Evolutionary conservation across 64 coral and sea anemone genomes (phyloP).

Genomic region (Montipora sp.): DNA sequence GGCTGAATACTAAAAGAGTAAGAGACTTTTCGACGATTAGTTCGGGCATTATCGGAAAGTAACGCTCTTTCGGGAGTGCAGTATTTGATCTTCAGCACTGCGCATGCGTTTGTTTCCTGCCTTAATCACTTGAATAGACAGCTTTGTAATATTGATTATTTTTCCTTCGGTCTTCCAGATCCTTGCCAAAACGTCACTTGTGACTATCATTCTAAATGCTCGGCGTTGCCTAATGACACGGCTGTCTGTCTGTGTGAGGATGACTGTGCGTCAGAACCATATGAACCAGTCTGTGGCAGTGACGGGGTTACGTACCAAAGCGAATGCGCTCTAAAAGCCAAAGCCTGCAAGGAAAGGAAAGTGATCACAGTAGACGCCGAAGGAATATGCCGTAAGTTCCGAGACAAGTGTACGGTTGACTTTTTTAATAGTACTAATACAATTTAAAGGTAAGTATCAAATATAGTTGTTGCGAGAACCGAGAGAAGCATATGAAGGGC

Average conservation of each 20-base stretch:
- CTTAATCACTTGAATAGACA: too few relatives aligned
- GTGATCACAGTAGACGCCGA: constrained; percentile 40
- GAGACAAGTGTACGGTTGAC: not conserved
- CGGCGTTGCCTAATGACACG: constrained; percentile 70
- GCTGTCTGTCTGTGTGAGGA: constrained; percentile 67
- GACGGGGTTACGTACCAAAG: constrained; percentile 73
- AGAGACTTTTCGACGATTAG: too few relatives aligned
- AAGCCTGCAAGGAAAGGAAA: constrained; percentile 59
- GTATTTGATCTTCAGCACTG: too few relatives aligned
- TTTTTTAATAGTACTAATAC: too few relatives aligned
- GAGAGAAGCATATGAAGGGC: too few relatives aligned
- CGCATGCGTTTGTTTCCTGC: too few relatives aligned
- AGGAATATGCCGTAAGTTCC: constrained; percentile 91
- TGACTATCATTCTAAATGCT: constrained; percentile 73
- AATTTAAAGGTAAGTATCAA: too few relatives aligned
- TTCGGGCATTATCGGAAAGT: too few relatives aligned
- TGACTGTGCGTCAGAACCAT: constrained; percentile 36
- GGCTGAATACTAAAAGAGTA: too few relatives aligned
- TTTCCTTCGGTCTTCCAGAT: constrained; percentile 50
- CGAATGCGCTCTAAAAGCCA: constrained; percentile 67
- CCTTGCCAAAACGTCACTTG: constrained; percentile 83
- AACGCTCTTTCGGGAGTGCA: too few relatives aligned
- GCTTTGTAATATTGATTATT: not conserved
- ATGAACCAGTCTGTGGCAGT: constrained; percentile 83
- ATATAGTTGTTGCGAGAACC: too few relatives aligned